Base-by-base conservation (phyloP, 2,113 vertebrate genomes). In the Furnarius figulus region DNA sequence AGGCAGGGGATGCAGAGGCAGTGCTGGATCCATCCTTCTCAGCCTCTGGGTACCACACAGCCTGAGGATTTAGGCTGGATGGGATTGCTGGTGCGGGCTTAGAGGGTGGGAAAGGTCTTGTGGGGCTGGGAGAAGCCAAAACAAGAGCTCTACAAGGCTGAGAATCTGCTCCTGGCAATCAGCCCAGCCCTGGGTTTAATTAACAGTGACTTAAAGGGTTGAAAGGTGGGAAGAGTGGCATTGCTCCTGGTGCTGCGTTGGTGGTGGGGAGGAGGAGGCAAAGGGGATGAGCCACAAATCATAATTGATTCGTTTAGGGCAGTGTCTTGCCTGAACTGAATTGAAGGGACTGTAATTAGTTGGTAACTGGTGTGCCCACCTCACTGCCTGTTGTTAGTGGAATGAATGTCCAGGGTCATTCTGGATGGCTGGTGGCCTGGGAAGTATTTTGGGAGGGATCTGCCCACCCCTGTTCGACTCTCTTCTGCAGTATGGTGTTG, bases 201-300 rank as follows among this genome's bases (percentile, higher is more conserved):
- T 90, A 90, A 80, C 66, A 58, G 72, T 1, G 5, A 37, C 58
- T 75, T 44, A 70, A 84, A 23, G 42, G 58, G 62, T 87, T 56
- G 62, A 75, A 82, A 85, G 77, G 82, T 84, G 74, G 76, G 61
- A 70, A 88, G 59, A 75, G 75, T 5, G 9, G 50, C 50, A 25
- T 39, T 0, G 4, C n/a, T 75, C 19, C 37, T 25, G 17, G 6
- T 66, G 58, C 52, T 8, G 16, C 0, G 1, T 20, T 30, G 81
- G 74, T 61, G 89, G 35, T 20, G 74, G 23, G 27, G n/a, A 50
- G 61, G 62, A 79, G 65, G 62, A 33, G 39, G 73, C n/a, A 30
- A 52, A 47, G 24, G 33, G 46, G 20, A 83, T 46, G 80, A 86
- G 27, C 93, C 56, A 66, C 63, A 83, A 40, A 62, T 86, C 42